Evolutionary conservation across 2,113 vertebrate species (phyloP).

Genomic region (Xenotilapia leptura): DNA sequence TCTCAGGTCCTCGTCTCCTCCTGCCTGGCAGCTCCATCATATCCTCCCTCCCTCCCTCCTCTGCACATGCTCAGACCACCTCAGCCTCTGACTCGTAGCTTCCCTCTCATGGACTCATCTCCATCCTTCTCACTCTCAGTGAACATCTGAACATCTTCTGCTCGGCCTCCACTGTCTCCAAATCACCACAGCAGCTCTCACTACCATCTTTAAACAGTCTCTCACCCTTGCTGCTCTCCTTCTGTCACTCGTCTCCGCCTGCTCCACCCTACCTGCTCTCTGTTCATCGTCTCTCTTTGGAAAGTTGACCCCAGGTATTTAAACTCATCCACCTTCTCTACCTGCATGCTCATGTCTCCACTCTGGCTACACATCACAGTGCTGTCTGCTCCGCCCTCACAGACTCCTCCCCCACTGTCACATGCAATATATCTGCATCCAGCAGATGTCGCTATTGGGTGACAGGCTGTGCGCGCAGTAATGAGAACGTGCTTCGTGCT

Average conservation of each 20-base stretch:
- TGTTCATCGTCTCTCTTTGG: rapidly evolving
- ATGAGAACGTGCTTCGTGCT: rapidly evolving
- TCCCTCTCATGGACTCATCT: rapidly evolving
- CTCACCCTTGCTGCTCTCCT: neutral
- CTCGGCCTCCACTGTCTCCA: neutral
- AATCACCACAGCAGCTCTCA: neutral
- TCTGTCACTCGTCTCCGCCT: neutral
- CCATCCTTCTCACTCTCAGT: neutral
- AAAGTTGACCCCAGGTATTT: neutral
- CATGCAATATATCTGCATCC: neutral
- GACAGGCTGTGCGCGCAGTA: neutral
- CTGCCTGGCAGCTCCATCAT: neutral
- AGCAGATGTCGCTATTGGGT: neutral
- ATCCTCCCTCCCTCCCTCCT: rapidly evolving
- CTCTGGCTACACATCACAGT: neutral
- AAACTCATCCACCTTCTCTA: neutral
- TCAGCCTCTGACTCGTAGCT: neutral
- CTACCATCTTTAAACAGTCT: neutral
- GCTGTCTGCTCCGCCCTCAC: neutral
- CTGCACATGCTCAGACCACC: neutral
- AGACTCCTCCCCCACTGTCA: neutral
- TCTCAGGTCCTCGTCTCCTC: neutral
- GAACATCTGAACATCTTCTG: neutral
- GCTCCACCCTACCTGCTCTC: neutral
- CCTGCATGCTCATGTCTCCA: neutral